Conservation (phyloP, 2,888 invertebrate genomes). For the Nowickia ferox region DNA sequence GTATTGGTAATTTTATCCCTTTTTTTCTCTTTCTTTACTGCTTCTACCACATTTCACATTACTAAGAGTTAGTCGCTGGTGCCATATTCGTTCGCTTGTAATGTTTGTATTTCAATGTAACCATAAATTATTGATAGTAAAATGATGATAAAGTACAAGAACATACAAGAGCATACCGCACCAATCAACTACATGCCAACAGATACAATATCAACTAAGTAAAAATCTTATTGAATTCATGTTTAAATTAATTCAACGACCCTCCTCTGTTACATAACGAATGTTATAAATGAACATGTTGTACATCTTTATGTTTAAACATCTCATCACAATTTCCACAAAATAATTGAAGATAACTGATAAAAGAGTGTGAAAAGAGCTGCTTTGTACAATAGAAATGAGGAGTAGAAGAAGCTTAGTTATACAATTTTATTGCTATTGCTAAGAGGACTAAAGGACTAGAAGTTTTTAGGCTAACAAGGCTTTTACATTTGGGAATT, state of each 20-base stretch:
- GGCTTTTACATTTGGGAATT: no score
- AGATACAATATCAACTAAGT: conserved; percentile 13
- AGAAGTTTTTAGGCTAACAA: no score
- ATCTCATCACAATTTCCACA: background rate
- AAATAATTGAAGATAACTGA: background rate
- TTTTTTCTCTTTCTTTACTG: background rate
- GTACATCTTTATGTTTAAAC: background rate
- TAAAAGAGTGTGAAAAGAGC: no score
- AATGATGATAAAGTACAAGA: conserved; percentile 39
- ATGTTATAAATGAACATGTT: background rate
- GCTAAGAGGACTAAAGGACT: no score
- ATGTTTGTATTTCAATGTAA: conserved; percentile 12
- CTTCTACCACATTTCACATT: conserved; percentile 8
- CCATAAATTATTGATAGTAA: conserved; percentile 58
- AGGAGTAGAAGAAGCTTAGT: no score
- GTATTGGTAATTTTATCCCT: conserved; percentile 40
- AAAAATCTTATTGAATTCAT: background rate
- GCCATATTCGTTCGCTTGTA: no score
- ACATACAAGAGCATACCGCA: conserved; percentile 11
- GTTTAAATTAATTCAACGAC: conserved; percentile 3
- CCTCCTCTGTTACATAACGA: background rate
- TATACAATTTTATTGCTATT: no score
- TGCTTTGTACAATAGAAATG: no score
- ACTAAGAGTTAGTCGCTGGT: background rate
- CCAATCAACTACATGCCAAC: conserved; percentile 9